phyloP scores from a whole-genome alignment of 2,888 invertebrate species.

The Lomographa bimaculata region DNA sequence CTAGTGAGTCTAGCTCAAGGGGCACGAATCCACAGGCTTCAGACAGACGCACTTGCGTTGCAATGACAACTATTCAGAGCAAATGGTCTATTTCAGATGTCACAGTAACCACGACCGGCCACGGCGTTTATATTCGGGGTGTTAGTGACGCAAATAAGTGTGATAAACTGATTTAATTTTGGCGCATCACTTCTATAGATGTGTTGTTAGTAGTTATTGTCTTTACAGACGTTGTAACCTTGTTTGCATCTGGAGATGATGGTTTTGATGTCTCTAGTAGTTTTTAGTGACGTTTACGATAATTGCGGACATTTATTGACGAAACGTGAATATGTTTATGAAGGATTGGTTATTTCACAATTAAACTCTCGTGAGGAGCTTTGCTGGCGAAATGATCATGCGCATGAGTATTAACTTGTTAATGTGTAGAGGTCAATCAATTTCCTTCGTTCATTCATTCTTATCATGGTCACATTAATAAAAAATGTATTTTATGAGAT shows the following conservation, averaged over 20 bases:
- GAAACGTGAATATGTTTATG: constrained; percentile 11
- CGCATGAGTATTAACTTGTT: too few relatives aligned
- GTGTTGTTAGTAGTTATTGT: constrained; percentile 53
- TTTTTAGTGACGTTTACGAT: too few relatives aligned
- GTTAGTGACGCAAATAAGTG: constrained; percentile 78
- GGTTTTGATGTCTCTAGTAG: constrained; percentile 37
- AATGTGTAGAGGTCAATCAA: too few relatives aligned
- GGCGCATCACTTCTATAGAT: constrained; percentile 57
- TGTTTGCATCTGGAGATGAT: constrained; percentile 27
- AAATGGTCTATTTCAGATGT: constrained; percentile 76
- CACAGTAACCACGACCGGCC: constrained; percentile 63
- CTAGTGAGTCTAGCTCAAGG: constrained; percentile 18
- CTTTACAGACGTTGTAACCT: constrained; percentile 32
- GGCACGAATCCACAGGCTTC: constrained; percentile 20
- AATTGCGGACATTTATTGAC: too few relatives aligned
- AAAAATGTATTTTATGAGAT: too few relatives aligned
- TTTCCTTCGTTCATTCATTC: too few relatives aligned
- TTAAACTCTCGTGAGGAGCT: too few relatives aligned
- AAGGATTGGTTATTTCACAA: too few relatives aligned
- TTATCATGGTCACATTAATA: too few relatives aligned
- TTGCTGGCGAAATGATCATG: too few relatives aligned
- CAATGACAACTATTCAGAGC: constrained; percentile 69
- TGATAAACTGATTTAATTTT: constrained; percentile 72
- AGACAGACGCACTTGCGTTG: constrained; percentile 53
- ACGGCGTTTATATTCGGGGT: constrained; percentile 69